Evolutionary conservation across 2,888 invertebrate genomes (phyloP).

Genomic region (Malacosoma neustria): DNA sequence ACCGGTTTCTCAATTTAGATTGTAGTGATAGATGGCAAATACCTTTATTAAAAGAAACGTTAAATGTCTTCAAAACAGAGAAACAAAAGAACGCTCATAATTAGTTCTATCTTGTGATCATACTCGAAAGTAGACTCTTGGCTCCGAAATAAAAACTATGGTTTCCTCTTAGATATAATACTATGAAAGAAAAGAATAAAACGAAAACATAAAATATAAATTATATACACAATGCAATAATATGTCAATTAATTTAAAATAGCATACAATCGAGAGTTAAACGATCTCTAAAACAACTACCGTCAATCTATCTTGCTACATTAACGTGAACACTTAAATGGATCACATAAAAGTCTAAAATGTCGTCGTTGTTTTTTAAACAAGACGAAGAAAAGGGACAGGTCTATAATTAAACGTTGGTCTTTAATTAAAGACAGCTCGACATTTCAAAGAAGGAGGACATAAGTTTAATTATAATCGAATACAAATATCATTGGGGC

Average conservation of each 20-base stretch:
- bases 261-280: background rate
- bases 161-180: too few species aligned
- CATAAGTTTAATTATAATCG: conserved; percentile 66
- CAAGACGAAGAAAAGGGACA: conserved; percentile 18
- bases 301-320: background rate
- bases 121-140: too few species aligned
- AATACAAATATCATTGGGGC: conserved; percentile 74
- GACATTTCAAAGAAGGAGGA: conserved; percentile 73
- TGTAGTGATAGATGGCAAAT: too few species aligned
- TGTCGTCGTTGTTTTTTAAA: conserved; percentile 6
- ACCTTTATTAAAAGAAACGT: too few species aligned
- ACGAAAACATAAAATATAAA: too few species aligned
- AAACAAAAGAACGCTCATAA: too few species aligned
- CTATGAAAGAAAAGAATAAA: too few species aligned
- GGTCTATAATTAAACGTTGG: conserved; percentile 34
- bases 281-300: background rate
- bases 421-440: conserved; percentile 69
- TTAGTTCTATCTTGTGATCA: too few species aligned
- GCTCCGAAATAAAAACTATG: too few species aligned
- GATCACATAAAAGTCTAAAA: background rate
- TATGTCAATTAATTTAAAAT: background rate
- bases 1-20: too few species aligned
- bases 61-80: too few species aligned
- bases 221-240: too few species aligned
- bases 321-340: background rate